Conservation (phyloP, 2,797 vertebrate genomes). For the Anomalospiza imberbis region DNA sequence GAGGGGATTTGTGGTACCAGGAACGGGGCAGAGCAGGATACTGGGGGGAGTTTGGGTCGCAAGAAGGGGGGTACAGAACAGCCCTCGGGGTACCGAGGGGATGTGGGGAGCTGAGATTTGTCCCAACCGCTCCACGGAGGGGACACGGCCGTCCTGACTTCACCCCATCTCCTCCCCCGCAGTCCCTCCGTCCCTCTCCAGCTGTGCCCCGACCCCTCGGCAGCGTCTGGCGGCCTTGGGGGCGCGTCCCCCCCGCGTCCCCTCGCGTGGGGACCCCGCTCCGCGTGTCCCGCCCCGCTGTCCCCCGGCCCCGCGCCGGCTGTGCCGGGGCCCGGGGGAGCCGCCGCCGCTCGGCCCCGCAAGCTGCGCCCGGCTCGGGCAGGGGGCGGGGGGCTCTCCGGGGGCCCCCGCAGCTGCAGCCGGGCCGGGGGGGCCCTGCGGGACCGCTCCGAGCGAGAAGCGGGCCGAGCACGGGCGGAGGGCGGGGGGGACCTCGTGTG, state of each 20-base stretch:
- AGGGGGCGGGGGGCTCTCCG: not conserved
- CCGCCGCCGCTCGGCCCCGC: not conserved
- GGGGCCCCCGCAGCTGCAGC: constrained; percentile 8
- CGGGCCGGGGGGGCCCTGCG: not conserved
- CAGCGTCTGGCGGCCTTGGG: not conserved
- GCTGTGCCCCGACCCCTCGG: not conserved
- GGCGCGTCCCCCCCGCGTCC: not conserved
- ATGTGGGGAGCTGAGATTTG: not conserved
- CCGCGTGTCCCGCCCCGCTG: not conserved
- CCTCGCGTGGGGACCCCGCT: not conserved
- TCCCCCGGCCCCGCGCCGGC: not conserved
- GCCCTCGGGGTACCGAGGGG: too few species aligned
- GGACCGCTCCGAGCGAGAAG: not conserved
- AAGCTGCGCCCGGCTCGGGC: not conserved
- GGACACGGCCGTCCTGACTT: not conserved
- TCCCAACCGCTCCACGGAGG: not conserved
- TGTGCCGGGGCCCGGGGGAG: not conserved
- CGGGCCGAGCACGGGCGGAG: not conserved
- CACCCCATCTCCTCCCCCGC: not conserved
- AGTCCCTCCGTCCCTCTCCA: not conserved
- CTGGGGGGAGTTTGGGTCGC: too few species aligned
- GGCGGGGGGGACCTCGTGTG: not conserved
- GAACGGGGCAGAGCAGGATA: too few species aligned
- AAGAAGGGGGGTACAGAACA: too few species aligned
- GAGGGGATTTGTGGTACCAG: too few species aligned